Evolutionary conservation across 2,888 invertebrate genomes (phyloP), one percentile per base, ranked within the genome.

Genomic region (Cosmia pyralina): DNA sequence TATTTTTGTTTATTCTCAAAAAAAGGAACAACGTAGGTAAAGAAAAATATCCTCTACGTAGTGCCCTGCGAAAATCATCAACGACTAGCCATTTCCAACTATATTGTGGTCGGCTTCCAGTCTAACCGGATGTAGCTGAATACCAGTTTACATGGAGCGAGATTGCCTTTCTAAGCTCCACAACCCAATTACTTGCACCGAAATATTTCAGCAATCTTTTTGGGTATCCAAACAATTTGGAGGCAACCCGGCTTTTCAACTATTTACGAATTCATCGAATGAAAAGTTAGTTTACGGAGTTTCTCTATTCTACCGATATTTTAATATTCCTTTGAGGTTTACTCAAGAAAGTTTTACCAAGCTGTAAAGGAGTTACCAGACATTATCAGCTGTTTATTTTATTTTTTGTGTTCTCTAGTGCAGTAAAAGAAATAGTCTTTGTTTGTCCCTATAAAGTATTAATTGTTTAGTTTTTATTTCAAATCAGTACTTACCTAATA

Each of bases 331-430:
- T 66, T 73, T 65, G 44, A 65, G 34, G 7, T 60, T 68, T 64
- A 65, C 50, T 68, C 17, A 64, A 72, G 50, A 69, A 41, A 65
- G 60, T 68, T 58, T 77, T 79, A 76, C 75, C 85, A 83, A 86
- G 82, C 83, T 80, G 82, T 76, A 74, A 81, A 68, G 48, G 77
- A 76, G 22, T 83, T 81, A 64, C 69, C 53, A 8, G 38, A 57
- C 19, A 57, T 41, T 67, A 70, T 69, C 34, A 72, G 74, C 72
- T 69, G 19, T 68, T 53, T 59, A 64, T 62, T 69, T 68, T 57
- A 44, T 68, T 70, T 53, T 77, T 72, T 75, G n/a, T 70, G 69
- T 77, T 59, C 50, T 66, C 62, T 72, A 63, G 67, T 72, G 69
- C 62, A 53, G 77, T 81, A 69, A 75, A 68, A 62, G 3, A 60